These are phyloP conservation scores for Xenopus tropicalis DNA, from an alignment of 2,113 vertebrate species.

Conservation along the genomic window DNA sequence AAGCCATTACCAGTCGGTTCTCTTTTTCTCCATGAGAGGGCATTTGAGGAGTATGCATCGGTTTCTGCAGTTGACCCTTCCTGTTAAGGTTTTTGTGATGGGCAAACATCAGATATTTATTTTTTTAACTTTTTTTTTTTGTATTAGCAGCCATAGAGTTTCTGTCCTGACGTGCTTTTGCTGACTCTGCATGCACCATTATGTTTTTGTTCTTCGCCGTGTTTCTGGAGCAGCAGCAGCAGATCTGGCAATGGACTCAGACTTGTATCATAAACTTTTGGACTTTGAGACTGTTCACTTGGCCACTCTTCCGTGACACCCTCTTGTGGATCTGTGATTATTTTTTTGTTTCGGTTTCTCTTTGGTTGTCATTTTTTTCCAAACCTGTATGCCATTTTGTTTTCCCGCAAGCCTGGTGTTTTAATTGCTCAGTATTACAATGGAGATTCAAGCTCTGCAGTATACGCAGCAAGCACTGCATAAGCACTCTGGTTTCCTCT, in stretches of 20 bases:
- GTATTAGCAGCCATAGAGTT: neutral
- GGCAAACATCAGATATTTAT: neutral
- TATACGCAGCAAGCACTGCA: conserved; percentile 56
- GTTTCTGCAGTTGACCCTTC: neutral
- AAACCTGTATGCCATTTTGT: conserved; percentile 28
- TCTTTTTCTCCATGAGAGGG: neutral
- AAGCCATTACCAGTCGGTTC: neutral
- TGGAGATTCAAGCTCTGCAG: conserved; percentile 64
- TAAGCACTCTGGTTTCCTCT: conserved; percentile 49
- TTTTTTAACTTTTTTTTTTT: neutral
- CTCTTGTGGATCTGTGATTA: conserved; percentile 48
- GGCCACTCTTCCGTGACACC: neutral
- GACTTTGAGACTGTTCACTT: neutral
- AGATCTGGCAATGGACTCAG: neutral
- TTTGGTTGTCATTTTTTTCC: conserved; percentile 53
- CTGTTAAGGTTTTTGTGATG: neutral
- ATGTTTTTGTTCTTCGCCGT: conserved; percentile 55
- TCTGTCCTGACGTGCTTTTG: conserved; percentile 50
- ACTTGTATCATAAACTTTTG: conserved; percentile 21
- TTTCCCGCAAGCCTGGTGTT: conserved; percentile 37
- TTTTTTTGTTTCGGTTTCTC: conserved; percentile 48
- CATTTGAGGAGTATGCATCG: neutral
- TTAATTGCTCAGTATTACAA: conserved; percentile 72
- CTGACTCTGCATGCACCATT: conserved; percentile 75
- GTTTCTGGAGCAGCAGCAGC: conserved; percentile 64